Conservation (phyloP, 2,113 vertebrate genomes). For the Chaenogobius annularis region DNA sequence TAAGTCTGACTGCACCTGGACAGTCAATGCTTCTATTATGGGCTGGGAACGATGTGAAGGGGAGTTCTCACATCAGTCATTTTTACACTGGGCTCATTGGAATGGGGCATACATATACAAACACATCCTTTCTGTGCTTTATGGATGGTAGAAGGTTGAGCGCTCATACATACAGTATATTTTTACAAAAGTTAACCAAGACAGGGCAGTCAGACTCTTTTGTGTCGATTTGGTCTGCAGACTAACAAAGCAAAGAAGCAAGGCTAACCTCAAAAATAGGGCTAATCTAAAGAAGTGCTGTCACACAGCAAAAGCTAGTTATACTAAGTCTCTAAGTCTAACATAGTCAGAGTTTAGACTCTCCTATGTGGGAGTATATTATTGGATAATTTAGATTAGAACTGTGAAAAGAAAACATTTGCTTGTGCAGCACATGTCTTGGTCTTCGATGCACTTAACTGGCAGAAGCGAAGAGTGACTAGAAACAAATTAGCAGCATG, state of each 20-base stretch:
- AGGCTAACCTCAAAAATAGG: too few species aligned
- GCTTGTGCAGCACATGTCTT: too few species aligned
- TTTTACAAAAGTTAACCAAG: neutral
- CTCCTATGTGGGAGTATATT: too few species aligned
- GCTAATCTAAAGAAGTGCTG: too few species aligned
- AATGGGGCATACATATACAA: conserved; percentile 9
- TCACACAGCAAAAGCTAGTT: too few species aligned
- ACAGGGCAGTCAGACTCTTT: neutral
- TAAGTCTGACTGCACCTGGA: conserved; percentile 53
- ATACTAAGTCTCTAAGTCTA: too few species aligned
- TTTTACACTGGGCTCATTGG: conserved; percentile 20
- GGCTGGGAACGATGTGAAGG: conserved; percentile 28
- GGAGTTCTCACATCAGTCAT: conserved; percentile 57
- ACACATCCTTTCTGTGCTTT: neutral
- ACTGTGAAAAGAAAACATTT: neutral
- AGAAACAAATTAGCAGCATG: too few species aligned
- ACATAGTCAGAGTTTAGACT: too few species aligned
- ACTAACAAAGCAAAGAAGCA: neutral
- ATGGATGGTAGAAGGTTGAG: neutral
- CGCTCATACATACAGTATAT: neutral
- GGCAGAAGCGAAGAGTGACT: neutral
- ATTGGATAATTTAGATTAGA: too few species aligned
- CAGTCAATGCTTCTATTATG: conserved; percentile 62
- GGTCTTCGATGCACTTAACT: too few species aligned
- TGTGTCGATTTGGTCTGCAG: neutral